Evolutionary conservation across 1,140 invertebrate species (phyloP).

Genomic region (Diabrotica virgifera): DNA sequence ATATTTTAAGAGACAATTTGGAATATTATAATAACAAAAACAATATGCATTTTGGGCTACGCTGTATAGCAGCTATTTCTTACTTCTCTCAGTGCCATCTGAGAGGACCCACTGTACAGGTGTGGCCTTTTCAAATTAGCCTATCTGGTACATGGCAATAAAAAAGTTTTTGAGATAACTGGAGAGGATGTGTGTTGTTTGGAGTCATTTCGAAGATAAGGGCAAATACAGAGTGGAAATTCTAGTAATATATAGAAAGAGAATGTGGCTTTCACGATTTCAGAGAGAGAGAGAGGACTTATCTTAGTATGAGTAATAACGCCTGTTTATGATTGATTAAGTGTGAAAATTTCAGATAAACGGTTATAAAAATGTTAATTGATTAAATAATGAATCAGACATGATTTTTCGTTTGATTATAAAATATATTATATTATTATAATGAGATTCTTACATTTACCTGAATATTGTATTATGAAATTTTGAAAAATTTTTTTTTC

Average conservation of each 20-base stretch:
- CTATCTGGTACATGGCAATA: neutral
- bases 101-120: neutral
- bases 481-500: no score
- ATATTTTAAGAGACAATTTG: no score
- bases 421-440: no score
- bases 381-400: no score
- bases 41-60: no score
- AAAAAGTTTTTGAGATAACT: constrained; percentile 3
- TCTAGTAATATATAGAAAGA: neutral
- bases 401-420: no score
- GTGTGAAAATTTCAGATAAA: neutral
- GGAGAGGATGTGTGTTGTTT: neutral
- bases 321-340: neutral
- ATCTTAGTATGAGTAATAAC: neutral
- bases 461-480: no score
- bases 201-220: neutral
- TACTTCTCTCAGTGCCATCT: no score
- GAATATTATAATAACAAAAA: no score
- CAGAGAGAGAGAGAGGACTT: neutral
- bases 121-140: neutral
- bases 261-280: neutral
- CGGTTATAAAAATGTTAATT: no score
- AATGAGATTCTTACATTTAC: no score
- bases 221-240: neutral
- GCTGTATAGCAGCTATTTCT: no score